Evolutionary conservation across 1,140 invertebrate species (phyloP).

Genomic region (Cyclina sinensis): DNA sequence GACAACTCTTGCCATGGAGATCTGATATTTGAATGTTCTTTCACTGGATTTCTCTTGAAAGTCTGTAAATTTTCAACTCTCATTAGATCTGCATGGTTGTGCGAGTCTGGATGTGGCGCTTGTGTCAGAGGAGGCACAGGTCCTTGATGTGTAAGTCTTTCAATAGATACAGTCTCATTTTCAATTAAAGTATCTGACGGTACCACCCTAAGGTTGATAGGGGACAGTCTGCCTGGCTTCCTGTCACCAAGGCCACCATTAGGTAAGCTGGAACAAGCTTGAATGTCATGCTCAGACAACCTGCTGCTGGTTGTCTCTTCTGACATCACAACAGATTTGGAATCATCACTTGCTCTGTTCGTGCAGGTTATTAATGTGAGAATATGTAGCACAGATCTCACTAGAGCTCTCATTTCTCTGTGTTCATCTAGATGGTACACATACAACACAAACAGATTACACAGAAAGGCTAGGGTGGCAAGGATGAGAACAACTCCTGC

Average conservation of each 20-base stretch:
- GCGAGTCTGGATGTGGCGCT: background rate
- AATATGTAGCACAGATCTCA: background rate
- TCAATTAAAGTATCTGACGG: background rate
- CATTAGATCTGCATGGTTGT: background rate
- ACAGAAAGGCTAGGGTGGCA: background rate
- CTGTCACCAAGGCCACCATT: background rate
- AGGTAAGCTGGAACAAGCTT: slow-evolving; percentile 3
- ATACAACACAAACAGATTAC: background rate
- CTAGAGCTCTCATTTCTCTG: background rate
- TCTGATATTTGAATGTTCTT: background rate
- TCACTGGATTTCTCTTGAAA: background rate
- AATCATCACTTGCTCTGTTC: background rate
- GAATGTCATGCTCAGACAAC: background rate
- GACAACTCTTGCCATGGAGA: slow-evolving; percentile 23
- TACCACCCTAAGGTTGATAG: slow-evolving; percentile 13
- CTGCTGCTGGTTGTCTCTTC: background rate
- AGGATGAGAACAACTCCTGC: background rate
- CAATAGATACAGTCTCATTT: background rate
- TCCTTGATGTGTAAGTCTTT: background rate
- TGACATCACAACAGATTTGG: background rate
- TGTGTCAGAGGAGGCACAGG: background rate
- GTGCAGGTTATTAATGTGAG: background rate
- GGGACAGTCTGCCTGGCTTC: background rate
- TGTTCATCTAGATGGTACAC: background rate
- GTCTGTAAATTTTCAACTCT: background rate